Conservation (phyloP, 2,113 vertebrate species). For the Stomatorhinus ivindoensis region DNA sequence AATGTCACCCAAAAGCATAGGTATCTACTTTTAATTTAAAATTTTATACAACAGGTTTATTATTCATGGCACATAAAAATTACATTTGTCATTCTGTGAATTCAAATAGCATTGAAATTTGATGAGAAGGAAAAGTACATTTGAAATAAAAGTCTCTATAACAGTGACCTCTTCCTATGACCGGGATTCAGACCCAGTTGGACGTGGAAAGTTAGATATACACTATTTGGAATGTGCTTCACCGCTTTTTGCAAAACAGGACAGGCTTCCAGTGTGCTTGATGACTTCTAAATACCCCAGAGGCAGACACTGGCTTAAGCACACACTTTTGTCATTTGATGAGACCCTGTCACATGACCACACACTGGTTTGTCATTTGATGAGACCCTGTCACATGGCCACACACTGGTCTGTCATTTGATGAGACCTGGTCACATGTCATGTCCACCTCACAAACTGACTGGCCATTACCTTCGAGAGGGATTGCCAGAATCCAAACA, state of each 20-base stretch:
- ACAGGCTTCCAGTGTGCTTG: neutral
- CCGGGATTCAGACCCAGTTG: neutral
- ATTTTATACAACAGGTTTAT: neutral
- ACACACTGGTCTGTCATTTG: no score
- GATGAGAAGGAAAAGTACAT: neutral
- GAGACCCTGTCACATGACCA: no score
- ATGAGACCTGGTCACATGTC: no score
- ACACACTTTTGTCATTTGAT: neutral
- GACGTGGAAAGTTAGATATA: neutral
- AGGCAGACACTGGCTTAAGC: neutral
- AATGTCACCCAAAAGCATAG: neutral
- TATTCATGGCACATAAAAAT: neutral
- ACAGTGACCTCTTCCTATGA: neutral
- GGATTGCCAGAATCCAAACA: neutral
- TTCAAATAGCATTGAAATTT: conserved; percentile 9
- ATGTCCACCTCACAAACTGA: neutral
- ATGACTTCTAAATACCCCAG: neutral
- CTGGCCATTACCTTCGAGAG: neutral
- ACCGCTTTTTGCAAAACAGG: neutral
- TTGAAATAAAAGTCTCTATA: neutral
- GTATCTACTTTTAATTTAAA: neutral
- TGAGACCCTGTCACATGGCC: no score
- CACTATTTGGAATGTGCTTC: neutral
- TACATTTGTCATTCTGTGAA: neutral
- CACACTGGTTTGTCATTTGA: no score